Evolutionary conservation across 2,113 vertebrate species (phyloP).

Genomic region (Corvus cornix): DNA sequence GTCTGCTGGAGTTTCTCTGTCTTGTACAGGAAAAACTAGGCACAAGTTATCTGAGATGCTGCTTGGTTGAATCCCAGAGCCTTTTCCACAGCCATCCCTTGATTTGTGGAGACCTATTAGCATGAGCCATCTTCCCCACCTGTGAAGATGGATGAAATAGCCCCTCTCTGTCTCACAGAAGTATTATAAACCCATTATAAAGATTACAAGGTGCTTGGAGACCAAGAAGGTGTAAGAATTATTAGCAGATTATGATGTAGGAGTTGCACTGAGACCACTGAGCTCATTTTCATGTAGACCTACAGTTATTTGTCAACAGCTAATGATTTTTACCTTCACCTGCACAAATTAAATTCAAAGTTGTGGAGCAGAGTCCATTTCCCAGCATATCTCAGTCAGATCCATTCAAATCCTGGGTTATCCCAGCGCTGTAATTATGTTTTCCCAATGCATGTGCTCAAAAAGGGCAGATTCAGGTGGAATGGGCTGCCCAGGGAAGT

Average conservation of each 20-base stretch:
- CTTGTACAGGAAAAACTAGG: neutral
- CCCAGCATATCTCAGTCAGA: neutral
- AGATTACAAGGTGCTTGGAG: neutral
- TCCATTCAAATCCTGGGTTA: neutral
- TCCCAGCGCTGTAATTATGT: neutral
- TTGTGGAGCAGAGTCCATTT: neutral
- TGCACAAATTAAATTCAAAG: neutral
- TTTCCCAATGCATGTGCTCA: neutral
- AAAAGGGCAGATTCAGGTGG: neutral
- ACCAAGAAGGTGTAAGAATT: neutral
- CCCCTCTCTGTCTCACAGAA: neutral
- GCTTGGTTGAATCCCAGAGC: neutral
- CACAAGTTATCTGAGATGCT: neutral
- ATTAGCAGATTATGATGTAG: neutral
- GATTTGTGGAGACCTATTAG: neutral
- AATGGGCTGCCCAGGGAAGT: neutral
- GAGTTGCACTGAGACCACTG: neutral
- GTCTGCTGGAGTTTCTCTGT: neutral
- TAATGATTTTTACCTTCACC: neutral
- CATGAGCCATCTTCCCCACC: neutral
- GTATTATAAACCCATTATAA: neutral
- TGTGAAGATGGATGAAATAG: neutral
- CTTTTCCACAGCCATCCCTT: neutral
- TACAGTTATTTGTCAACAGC: neutral
- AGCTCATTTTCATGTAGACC: neutral